Evolutionary conservation across 1,140 invertebrate genomes (phyloP).

Genomic region (Ctenoplectra terminalis): DNA sequence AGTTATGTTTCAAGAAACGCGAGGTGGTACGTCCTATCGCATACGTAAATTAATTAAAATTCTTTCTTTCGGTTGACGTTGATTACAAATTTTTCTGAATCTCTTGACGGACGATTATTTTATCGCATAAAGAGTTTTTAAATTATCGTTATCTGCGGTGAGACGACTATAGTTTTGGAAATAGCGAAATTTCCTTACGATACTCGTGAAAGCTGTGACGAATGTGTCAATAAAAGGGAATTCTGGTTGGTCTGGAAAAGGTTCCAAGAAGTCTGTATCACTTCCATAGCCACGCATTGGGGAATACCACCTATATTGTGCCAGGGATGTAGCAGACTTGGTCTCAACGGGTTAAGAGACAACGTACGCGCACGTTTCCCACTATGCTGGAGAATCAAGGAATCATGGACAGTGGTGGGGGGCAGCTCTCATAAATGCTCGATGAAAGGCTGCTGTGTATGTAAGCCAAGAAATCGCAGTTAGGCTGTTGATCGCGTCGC

Average conservation of each 20-base stretch:
- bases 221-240: background rate
- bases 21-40: too few relatives aligned
- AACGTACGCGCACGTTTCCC: background rate
- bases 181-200: too few relatives aligned
- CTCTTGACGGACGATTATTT: too few relatives aligned
- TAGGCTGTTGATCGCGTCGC: background rate
- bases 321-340: background rate
- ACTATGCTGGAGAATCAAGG: background rate
- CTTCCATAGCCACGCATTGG: constrained; percentile 1
- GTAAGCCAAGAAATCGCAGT: constrained; percentile 24
- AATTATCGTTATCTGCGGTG: too few relatives aligned
- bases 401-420: constrained; percentile 19
- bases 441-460: constrained; percentile 21
- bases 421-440: constrained; percentile 41
- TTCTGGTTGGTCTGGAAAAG: background rate
- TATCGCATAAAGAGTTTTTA: too few relatives aligned
- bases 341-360: background rate
- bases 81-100: too few relatives aligned
- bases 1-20: too few relatives aligned
- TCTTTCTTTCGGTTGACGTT: too few relatives aligned
- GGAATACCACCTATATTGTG: constrained; percentile 50
- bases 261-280: constrained; percentile 33
- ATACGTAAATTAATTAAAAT: too few relatives aligned
- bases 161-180: background rate
- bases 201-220: background rate